Base-by-base conservation (phyloP, 23 tunicate genomes). In the Halocynthia aurantium region DNA sequence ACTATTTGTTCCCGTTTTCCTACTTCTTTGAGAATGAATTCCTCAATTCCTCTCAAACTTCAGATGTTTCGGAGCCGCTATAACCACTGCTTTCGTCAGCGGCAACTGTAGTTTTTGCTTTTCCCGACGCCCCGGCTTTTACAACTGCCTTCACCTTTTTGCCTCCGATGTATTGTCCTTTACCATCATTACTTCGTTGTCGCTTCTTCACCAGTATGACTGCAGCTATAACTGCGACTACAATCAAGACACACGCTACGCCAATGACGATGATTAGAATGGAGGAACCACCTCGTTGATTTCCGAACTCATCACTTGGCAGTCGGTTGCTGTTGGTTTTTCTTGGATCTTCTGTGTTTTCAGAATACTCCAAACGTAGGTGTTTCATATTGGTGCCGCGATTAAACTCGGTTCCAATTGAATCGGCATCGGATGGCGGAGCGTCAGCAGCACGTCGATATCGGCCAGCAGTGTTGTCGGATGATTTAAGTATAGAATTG, bases 371-470 rank as follows among this genome's bases (percentile, higher is more conserved):
- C 62, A 56, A 80, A 15, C 52, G 64, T 54, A 70, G 51, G 57
- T 81, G 86, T 76, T 52, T 77, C 94, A 93, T 93, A 51, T 93
- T 91, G 10, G 98, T 93, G 21, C 98, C 98, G 7, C 89, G 55
- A 60, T 84, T 20, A 22, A 66, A 66, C 52, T 75, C 84, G 40
- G 71, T 64, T 12, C 98, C 98, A 53, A 93, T 93, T 8, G 80
- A 64, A 60, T 80, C 80, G 53, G 95, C 68, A 52, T 77, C 21
- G 52, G 55, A 69, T 58, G 51, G 22, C 52, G 75, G 76, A 8
- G 77, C 55, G n/a, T 75, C 87, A 12, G 81, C 81, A 11, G 61
- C 13, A 6, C 62, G 61, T 53, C 55, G 55, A 9, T 44, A 20
- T 2, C 78, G 62, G 6, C 22, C 31, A 11, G 18, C 70, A 19